Base-by-base conservation (phyloP, 1,140 invertebrate genomes). In the Solenopsis invicta region DNA sequence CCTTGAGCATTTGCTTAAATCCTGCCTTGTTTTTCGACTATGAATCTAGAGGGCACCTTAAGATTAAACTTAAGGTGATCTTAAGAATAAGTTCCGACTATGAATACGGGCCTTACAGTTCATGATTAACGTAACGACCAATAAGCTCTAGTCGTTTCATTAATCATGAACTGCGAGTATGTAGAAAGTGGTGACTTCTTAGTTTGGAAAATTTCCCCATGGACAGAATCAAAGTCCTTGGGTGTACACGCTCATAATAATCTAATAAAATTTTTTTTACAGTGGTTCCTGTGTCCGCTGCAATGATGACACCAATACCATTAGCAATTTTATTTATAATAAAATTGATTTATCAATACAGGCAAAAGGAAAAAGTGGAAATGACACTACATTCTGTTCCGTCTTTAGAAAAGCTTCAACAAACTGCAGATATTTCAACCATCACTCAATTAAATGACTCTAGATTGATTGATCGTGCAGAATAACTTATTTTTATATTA, bases 291-390 rank as follows among this genome's bases (percentile, higher is more conserved):
- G 98, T 99, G 0, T 96, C 98, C 4, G 97, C 98, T 41, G 98
- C 98, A 18, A 97, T 99, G 50, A 99, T 99, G 97, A 99, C 99
- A 1, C 99, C 99, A 24, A 91, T 99, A 41, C 98, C 99, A 0
- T 96, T 99, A 87, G 91, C 96, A 1, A 85, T 95, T 37, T 94
- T 97, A n/a, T 97, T 96, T 88, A 91, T 97, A 8, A 88, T 94
- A 61, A 93, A 94, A 88, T 81, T 94, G 24, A 80, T 93, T 45
- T 87, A 88, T 56, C 87, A 92, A 86, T 86, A 87, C n/a, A 93
- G 67, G 56, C 89, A 92, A 8, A 92, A 84, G 56, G 48, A 88
- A 92, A 76, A 88, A 37, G n/a, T 88, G 90, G 74, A 89, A 72
- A 1, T 1, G 0, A 52, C 24, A n/a, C 16, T 61, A 18, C 6